These are phyloP conservation scores for Polyommatus icarus DNA, from an alignment of 2,888 invertebrate genomes.

Conservation along the genomic window DNA sequence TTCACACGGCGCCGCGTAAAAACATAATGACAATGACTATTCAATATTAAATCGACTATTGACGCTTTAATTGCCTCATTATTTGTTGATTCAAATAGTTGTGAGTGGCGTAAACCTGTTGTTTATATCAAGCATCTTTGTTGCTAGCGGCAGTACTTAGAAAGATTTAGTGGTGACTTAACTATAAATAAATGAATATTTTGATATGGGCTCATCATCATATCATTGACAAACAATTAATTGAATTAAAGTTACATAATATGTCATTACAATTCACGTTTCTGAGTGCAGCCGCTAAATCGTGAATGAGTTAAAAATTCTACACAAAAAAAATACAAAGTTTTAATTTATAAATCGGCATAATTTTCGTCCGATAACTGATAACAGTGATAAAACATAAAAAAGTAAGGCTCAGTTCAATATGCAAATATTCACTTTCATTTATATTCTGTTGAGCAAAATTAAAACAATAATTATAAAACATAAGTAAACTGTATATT, in stretches of 20 bases:
- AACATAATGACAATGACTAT: constrained; percentile 10
- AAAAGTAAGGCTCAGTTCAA: background rate
- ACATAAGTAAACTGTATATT: background rate
- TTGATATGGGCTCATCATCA: too few species aligned
- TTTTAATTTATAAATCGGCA: too few species aligned
- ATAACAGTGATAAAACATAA: background rate
- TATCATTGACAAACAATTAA: too few species aligned
- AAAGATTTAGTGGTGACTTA: too few species aligned
- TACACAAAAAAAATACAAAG: too few species aligned
- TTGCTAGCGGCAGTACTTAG: too few species aligned
- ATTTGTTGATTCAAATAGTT: background rate
- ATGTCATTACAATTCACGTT: too few species aligned
- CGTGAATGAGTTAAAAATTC: too few species aligned
- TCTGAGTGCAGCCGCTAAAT: too few species aligned
- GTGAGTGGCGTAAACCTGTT: background rate
- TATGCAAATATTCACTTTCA: constrained; percentile 27
- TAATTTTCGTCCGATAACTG: background rate
- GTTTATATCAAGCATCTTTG: background rate
- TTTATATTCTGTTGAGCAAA: constrained; percentile 1
- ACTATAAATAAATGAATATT: too few species aligned
- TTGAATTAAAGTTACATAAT: too few species aligned
- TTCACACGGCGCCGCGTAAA: constrained; percentile 6
- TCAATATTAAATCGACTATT: background rate
- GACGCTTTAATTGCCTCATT: background rate
- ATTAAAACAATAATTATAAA: background rate